Percentiles rank a stretch among this genome's conserved stretches.
Evolutionary conservation across 2,888 invertebrate species (phyloP).

Genomic region (Drosophila buzzatii): DNA sequence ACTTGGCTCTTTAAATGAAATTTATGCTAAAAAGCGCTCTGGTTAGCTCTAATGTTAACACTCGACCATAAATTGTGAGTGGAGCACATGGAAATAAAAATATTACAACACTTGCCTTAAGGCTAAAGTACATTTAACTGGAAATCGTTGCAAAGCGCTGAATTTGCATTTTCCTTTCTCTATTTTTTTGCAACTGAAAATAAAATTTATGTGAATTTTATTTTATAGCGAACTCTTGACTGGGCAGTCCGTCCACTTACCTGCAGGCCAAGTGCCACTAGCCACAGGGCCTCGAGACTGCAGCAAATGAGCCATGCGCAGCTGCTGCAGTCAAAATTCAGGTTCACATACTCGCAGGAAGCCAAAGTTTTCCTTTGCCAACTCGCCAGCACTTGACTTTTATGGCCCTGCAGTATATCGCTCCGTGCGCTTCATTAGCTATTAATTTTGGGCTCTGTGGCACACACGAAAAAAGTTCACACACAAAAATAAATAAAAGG

Average conservation of each 20-base stretch:
- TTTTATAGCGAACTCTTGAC: conserved; percentile 49
- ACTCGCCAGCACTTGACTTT: conserved; percentile 55
- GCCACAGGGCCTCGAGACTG: conserved; percentile 25
- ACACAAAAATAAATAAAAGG: neutral
- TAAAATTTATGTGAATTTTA: conserved; percentile 64
- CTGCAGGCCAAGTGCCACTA: conserved; percentile 33
- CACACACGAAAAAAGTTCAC: conserved; percentile 19
- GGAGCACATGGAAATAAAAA: conserved; percentile 35
- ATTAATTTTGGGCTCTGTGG: conserved; percentile 50
- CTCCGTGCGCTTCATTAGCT: conserved; percentile 67
- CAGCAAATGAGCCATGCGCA: conserved; percentile 69
- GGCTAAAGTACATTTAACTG: conserved; percentile 31
- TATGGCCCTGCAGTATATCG: conserved; percentile 52
- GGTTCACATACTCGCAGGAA: conserved; percentile 14
- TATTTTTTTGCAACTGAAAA: conserved; percentile 24
- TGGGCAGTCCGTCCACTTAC: conserved; percentile 39
- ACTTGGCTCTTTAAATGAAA: conserved; percentile 14
- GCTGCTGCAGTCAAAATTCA: conserved; percentile 16
- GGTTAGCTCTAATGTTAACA: conserved; percentile 17
- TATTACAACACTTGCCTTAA: conserved; percentile 19
- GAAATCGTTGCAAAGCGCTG: conserved; percentile 51
- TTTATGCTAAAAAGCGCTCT: conserved; percentile 2
- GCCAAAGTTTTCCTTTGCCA: conserved; percentile 20
- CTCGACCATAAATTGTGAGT: conserved; percentile 45
- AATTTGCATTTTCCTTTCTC: conserved; percentile 29